Conservation (phyloP, 37 sponge, comb jelly and placozoan species). For the Beroe ovata region DNA sequence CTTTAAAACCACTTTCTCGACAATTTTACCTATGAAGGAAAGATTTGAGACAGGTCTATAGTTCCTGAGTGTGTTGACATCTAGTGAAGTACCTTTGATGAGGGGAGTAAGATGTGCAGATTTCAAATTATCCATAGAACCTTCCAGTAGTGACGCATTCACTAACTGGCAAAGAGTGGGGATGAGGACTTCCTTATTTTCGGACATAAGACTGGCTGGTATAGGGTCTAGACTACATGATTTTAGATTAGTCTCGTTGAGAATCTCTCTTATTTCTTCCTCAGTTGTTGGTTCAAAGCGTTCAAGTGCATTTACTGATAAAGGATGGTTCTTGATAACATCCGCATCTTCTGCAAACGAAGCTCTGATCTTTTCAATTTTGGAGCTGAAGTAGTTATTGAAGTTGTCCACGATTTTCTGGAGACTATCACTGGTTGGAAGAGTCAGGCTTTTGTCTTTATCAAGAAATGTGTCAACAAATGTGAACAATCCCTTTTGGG, state of each 20-base stretch:
- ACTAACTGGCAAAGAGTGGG: not conserved
- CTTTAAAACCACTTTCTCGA: not conserved
- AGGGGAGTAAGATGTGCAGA: not conserved
- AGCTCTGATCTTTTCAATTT: not conserved
- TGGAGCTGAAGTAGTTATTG: not conserved
- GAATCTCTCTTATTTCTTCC: not conserved
- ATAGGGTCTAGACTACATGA: not conserved
- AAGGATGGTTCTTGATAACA: too few species aligned
- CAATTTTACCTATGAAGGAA: not conserved
- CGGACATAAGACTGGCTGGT: not conserved
- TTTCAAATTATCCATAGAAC: not conserved
- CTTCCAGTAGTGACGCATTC: not conserved
- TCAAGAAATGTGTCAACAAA: not conserved
- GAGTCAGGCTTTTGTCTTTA: not conserved
- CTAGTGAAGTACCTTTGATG: not conserved
- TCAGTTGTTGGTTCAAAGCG: not conserved
- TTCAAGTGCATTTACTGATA: not conserved
- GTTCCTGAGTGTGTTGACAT: constrained; percentile 1
- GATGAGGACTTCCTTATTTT: not conserved
- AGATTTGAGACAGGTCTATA: constrained; percentile 5
- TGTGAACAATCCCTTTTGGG: not conserved
- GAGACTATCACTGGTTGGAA: not conserved
- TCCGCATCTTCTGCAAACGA: not conserved
- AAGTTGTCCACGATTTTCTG: not conserved
- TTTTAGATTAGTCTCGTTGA: not conserved